Base-by-base conservation (phyloP, 2,888 invertebrate species). In the Geotrupes spiniger region DNA sequence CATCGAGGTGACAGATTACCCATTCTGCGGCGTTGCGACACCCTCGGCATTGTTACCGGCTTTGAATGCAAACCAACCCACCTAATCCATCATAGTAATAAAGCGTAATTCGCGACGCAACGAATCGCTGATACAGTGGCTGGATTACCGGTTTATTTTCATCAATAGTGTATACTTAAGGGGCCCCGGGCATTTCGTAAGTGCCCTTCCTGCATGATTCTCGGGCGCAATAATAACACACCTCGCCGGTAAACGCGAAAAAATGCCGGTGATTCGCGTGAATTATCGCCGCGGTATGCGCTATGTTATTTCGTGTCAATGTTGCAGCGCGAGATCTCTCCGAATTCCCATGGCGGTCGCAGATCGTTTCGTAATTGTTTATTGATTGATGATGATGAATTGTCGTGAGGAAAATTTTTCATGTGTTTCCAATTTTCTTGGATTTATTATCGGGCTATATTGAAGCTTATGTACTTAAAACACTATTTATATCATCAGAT, bases 51-150 rank as follows among this genome's bases (percentile, higher is more conserved):
- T 66, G 63, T 65, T 57, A 51, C 54, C 51, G 48, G 38, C 41
- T 42, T 54, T 58, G 57, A 62, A 63, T 63, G 53, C 56, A 54
- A 36, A 51, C 41, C 54, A 43, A 53, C 53, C 58, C 58, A 54
- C 53, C 62, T 64, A 66, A 68, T 68, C 68, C 65, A 68, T 68
- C 68, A 67, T 66, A 63, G 60, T 61, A 66, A 66, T 65, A 66
- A 66, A 61, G 58, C 58, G 56, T 60, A 62, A 61, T 60, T 60
- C 57, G 57, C 51, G 42, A 55, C 53, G 59, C 52, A 58, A 48
- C 51, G 55, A 57, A 57, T 55, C 49, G 45, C 33, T 51, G 46
- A 52, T 56, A 55, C 52, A 54, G 51, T 46, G 53, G 47, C 40
- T 41, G 51, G 49, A 57, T 52, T 57, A 57, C 41, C 36, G 46